Evolutionary conservation across 2,888 invertebrate genomes (phyloP), one percentile per base, ranked within the genome.

Genomic region (Pyrocoelia pectoralis): DNA sequence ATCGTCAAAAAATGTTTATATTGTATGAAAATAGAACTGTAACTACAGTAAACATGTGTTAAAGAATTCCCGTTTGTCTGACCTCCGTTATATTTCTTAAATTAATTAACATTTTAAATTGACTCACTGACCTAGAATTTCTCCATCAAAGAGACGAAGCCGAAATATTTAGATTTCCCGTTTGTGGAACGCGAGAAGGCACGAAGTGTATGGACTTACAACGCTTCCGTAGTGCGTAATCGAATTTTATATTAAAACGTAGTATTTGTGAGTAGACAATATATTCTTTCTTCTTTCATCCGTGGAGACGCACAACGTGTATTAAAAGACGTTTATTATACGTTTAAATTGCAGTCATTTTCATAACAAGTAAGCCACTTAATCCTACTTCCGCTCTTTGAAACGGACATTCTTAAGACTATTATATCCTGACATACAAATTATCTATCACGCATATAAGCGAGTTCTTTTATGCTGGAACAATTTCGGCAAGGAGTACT

Each of bases 301-400:
- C 55, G 52, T 64, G 46, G 59, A 63, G 54, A 33, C n/a, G n/a
- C 53, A 53, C 38, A 56, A 49, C 56, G 62, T n/a, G 17, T 53
- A 63, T 63, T 51, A 49, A 53, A 62, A 63, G 63, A 58, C 54
- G 48, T 62, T 52, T 52, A 56, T 55, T 61, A 56, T 51, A 61
- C 54, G 54, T 59, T 64, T 59, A 64, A 64, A 64, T 64, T 64
- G 59, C 64, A 59, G 59, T 64, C 59, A 60, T 59, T 64, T 64
- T 64, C 59, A 55, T 64, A 64, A 64, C 64, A 64, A 64, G 56
- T 64, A 51, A 58, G 56, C 56, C 59, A 59, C 59, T 64, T 64
- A 64, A 59, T 46, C 54, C 40, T 56, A 59, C 56, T 64, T 64
- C 64, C 64, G 64, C 46, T 52, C 38, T 49, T 59, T 56, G 59